A percentile compares a stretch with the other conserved stretches of the same genome.
These are phyloP conservation scores for Ligdia adustata DNA, from an alignment of 2,888 invertebrate genomes.

Conservation along the genomic window DNA sequence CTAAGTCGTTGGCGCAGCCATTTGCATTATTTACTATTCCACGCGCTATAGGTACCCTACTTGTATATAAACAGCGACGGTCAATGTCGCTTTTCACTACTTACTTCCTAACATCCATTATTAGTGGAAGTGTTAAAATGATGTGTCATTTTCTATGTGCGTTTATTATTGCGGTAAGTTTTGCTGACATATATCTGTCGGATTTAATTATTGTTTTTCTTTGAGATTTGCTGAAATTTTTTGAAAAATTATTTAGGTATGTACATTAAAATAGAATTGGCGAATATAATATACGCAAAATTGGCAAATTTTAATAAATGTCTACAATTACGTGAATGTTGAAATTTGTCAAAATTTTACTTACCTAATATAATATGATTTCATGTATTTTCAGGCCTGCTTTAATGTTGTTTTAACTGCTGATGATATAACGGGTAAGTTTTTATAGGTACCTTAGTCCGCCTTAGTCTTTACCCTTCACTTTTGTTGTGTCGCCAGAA, in stretches of 20 bases:
- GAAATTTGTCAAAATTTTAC: too few relatives aligned
- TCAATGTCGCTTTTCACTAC: slow-evolving; percentile 29
- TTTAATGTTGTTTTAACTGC: slow-evolving; percentile 6
- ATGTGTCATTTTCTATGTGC: slow-evolving; percentile 17
- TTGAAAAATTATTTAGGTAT: too few relatives aligned
- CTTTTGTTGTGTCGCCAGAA: too few relatives aligned
- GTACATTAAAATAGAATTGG: too few relatives aligned
- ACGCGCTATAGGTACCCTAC: slow-evolving; percentile 1
- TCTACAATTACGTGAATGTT: too few relatives aligned
- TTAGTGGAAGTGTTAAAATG: slow-evolving; percentile 21
- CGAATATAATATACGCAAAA: background rate
- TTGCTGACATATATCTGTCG: background rate
- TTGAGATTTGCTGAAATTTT: too few relatives aligned
- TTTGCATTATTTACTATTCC: slow-evolving; percentile 17
- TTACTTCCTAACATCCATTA: slow-evolving; percentile 26
- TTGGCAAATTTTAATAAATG: too few relatives aligned
- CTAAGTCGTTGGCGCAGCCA: slow-evolving; percentile 16
- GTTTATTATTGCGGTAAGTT: slow-evolving; percentile 38
- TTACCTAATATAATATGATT: too few relatives aligned
- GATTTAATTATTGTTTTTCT: too few relatives aligned
- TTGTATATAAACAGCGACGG: slow-evolving; percentile 39
- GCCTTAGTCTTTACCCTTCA: too few relatives aligned
- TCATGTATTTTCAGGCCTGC: slow-evolving; percentile 13
- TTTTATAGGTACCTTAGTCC: background rate
- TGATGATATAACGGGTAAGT: slow-evolving; percentile 9